phyloP scores from a whole-genome alignment of 2,113 vertebrate species.

The Raja brachyura region DNA sequence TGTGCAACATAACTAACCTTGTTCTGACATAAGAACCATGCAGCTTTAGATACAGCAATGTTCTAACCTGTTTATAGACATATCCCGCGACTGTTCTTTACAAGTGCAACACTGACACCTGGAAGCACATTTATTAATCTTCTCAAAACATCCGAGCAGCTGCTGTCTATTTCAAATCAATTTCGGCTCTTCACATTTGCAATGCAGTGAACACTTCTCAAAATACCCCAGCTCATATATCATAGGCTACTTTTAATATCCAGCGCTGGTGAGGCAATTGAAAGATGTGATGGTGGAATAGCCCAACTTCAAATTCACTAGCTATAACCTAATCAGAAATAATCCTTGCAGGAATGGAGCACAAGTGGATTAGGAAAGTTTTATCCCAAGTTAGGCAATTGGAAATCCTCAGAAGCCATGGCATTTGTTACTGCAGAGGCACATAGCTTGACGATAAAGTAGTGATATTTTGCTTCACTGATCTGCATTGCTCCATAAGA shows the following conservation, averaged over 20 bases:
- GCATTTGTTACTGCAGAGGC: neutral
- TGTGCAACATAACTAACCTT: too few species aligned
- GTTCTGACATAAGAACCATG: neutral
- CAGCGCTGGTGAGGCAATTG: neutral
- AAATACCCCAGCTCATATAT: neutral
- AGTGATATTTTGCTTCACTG: neutral
- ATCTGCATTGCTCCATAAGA: neutral
- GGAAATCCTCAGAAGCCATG: neutral
- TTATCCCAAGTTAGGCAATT: neutral
- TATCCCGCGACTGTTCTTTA: too few species aligned
- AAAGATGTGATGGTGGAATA: neutral
- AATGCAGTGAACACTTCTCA: neutral
- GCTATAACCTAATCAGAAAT: neutral
- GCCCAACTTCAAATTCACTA: neutral
- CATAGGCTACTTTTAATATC: neutral
- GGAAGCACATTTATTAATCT: constrained; percentile 1
- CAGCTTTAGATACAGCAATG: neutral
- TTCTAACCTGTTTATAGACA: too few species aligned
- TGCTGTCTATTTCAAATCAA: neutral
- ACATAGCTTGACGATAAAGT: neutral
- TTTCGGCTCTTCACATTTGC: neutral
- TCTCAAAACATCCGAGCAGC: neutral
- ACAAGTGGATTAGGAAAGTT: neutral
- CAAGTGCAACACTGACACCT: neutral
- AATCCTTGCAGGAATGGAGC: neutral